Evolutionary conservation across 2,888 invertebrate genomes (phyloP).

Genomic region (Dyspetes luteomarginatus): DNA sequence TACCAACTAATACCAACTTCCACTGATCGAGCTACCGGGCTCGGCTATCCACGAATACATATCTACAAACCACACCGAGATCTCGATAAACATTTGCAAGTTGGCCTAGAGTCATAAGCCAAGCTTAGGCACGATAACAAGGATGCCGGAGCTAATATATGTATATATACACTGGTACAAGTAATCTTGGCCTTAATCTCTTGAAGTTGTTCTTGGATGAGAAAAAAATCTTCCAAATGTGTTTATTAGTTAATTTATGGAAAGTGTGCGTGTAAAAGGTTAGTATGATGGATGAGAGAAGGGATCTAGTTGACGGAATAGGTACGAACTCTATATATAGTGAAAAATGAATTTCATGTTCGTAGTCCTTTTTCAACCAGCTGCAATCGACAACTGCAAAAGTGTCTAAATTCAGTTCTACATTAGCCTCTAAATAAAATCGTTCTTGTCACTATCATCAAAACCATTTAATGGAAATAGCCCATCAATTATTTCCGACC

Average conservation of each 20-base stretch:
- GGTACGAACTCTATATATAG: too few species aligned
- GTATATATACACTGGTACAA: neutral
- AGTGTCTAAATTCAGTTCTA: too few species aligned
- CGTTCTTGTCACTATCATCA: too few species aligned
- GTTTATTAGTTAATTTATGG: neutral
- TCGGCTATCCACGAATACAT: neutral
- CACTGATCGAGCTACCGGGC: constrained; percentile 25
- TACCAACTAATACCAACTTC: constrained; percentile 7
- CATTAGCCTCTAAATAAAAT: too few species aligned
- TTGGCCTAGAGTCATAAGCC: constrained; percentile 26
- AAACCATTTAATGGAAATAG: too few species aligned
- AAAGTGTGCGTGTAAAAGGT: neutral
- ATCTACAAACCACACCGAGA: constrained; percentile 1
- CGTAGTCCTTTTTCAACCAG: too few species aligned
- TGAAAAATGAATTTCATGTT: too few species aligned
- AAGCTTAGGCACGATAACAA: constrained; percentile 7
- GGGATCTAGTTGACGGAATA: too few species aligned
- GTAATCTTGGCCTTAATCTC: neutral
- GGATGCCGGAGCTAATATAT: constrained; percentile 6
- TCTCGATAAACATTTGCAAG: constrained; percentile 19
- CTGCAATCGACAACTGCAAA: too few species aligned
- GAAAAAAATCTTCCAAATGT: neutral
- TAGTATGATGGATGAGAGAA: too few species aligned
- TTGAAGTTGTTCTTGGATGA: neutral
- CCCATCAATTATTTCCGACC: too few species aligned